Base-by-base conservation (phyloP, 2,113 vertebrate species). In the Chaetops frenatus region DNA sequence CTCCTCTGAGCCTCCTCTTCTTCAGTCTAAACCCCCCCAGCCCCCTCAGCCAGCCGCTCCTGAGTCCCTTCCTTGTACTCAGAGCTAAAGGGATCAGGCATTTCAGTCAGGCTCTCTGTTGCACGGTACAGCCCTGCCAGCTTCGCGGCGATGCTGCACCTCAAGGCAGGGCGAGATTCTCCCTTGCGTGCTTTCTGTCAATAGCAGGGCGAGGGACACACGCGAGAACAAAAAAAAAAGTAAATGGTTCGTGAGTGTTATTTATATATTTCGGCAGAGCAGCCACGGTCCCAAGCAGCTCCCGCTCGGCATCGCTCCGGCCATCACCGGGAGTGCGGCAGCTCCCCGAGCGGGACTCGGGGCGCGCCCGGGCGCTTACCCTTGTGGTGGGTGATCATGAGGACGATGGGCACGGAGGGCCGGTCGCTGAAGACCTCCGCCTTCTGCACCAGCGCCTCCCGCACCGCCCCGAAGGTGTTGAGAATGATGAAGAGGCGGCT, bases 381-480 rank as follows among this genome's bases (percentile, higher is more conserved):
- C 98, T 99, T 99, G 78, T 98, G 98, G 95, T 98, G 98, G 25
- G 99, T 99, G 90, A 99, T 79, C 57, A 99, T 98, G 27, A 98
- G 96, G 58, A 99, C 94, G 22, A 98, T 44, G 18, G 99, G 99
- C 31, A 99, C 66, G 22, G 98, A 97, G 2, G 99, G 99, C 57
- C 99, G 97, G 98, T 99, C 99, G 29, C 99, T 99, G 97, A 99
- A 99, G 58, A 98, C 98, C 36, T 99, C 98, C 6, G 98, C 97
- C 33, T 99, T 98, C 93, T 98, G 98, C 42, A 98, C 98, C 36
- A 99, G 97, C 35, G 99, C 99, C 88, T 99, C 98, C 69, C 97
- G 98, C 69, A 99, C 98, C 47, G 97, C 97, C 42, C 97, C 98
- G 92, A 98, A 99, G 35, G 99, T 98, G 64, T 97, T 99, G 45